Evolutionary conservation across 2,888 invertebrate genomes (phyloP).

Genomic region (Drepanosiphum platanoidis): DNA sequence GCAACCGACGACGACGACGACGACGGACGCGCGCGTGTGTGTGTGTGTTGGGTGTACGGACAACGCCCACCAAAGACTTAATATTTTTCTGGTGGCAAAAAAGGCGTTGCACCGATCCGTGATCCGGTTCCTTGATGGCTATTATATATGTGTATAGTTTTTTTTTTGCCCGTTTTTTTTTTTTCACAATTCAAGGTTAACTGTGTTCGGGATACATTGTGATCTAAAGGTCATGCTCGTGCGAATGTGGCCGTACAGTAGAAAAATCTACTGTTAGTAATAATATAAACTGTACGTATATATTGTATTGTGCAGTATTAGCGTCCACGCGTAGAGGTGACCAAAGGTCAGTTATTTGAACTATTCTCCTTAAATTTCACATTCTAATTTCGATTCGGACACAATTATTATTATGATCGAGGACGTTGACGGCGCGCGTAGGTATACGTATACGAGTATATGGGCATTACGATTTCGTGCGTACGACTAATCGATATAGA

Average conservation of each 20-base stretch:
- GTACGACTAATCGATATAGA: slow-evolving; percentile 14
- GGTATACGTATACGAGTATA: too few relatives aligned
- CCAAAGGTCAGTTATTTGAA: slow-evolving; percentile 46
- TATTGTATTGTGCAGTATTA: not conserved
- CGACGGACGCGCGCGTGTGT: not conserved
- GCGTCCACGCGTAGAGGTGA: not conserved
- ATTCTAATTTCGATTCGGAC: slow-evolving; percentile 40
- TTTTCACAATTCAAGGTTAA: slow-evolving; percentile 43
- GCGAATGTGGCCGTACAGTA: not conserved
- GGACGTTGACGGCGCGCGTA: slow-evolving; percentile 11
- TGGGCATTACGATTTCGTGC: slow-evolving; percentile 11
- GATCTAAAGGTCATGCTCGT: slow-evolving; percentile 50
- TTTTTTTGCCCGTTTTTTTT: slow-evolving; percentile 38
- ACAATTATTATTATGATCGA: slow-evolving; percentile 14
- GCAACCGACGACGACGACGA: slow-evolving; percentile 1
- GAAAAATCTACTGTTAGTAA: slow-evolving; percentile 14
- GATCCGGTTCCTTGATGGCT: slow-evolving; percentile 52
- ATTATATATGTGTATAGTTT: slow-evolving; percentile 36
- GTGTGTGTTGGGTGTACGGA: slow-evolving; percentile 25
- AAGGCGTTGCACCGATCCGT: slow-evolving; percentile 49
- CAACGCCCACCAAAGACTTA: slow-evolving; percentile 37
- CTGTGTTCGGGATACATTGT: slow-evolving; percentile 31
- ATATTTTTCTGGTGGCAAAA: slow-evolving; percentile 52
- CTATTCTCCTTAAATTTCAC: slow-evolving; percentile 47
- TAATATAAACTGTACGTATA: too few relatives aligned